Percentiles rank a stretch among this genome's conserved stretches.
Evolutionary conservation across 92 coral and sea anemone genomes (phyloP).

Genomic region (Phenganax subtilis): DNA sequence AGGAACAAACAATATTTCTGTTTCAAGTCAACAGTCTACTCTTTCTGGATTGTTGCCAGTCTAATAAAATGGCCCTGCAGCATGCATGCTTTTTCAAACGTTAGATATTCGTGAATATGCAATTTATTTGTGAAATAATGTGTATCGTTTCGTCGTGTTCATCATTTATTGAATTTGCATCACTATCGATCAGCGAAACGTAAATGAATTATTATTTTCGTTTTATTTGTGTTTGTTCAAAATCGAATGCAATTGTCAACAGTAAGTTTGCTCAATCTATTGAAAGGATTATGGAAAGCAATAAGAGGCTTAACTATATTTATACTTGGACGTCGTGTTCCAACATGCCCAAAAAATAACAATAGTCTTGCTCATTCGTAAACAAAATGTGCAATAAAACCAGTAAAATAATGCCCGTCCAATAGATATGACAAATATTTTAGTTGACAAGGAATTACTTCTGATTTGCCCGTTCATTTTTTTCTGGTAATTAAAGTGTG

Average conservation of each 20-base stretch:
- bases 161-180: not conserved
- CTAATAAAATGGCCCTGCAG: too few relatives aligned
- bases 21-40: too few relatives aligned
- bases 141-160: too few relatives aligned
- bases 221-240: slow-evolving; percentile 10
- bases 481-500: too few relatives aligned
- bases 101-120: too few relatives aligned
- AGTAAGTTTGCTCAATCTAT: not conserved
- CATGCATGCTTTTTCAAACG: too few relatives aligned
- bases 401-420: not conserved
- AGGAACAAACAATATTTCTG: too few relatives aligned
- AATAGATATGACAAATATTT: not conserved
- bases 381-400: not conserved
- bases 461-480: too few relatives aligned
- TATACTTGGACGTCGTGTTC: not conserved
- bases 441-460: not conserved
- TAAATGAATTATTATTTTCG: not conserved
- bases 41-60: too few relatives aligned
- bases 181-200: not conserved
- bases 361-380: not conserved
- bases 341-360: slow-evolving; percentile 5
- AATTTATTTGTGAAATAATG: too few relatives aligned
- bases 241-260: not conserved
- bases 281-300: not conserved
- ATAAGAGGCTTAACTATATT: not conserved